A percentile compares a stretch with the other conserved stretches of the same genome.
These are phyloP conservation scores for Eonycteris spelaea DNA, from an alignment of 2,113 vertebrate genomes.

Conservation along the genomic window DNA sequence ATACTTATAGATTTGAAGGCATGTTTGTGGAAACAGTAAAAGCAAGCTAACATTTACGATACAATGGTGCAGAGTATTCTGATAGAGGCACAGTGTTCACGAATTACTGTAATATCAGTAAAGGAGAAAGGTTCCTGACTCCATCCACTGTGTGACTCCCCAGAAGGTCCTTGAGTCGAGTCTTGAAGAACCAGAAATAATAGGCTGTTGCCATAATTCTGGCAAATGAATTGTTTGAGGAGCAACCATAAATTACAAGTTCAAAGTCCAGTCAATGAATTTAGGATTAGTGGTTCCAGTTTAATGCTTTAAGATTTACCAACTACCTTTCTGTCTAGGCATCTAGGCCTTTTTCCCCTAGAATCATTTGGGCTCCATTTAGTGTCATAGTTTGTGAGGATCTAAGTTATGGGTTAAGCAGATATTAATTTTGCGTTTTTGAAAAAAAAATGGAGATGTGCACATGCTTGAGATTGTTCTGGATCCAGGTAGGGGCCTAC, in stretches of 20 bases:
- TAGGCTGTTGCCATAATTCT: neutral
- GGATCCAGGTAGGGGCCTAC: neutral
- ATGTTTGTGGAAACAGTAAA: neutral
- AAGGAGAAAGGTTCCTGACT: neutral
- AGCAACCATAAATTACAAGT: neutral
- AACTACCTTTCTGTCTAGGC: neutral
- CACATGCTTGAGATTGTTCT: neutral
- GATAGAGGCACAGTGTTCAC: neutral
- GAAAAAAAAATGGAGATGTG: neutral
- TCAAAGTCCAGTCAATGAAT: neutral
- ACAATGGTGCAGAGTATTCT: neutral
- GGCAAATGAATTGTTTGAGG: neutral
- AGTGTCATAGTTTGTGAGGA: neutral
- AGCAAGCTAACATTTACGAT: neutral
- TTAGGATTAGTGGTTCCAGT: neutral
- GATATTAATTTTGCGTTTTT: neutral
- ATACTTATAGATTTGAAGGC: neutral
- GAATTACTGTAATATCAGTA: neutral
- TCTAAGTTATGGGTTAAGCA: neutral
- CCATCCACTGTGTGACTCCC: accelerated
- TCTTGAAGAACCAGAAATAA: neutral
- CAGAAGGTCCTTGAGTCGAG: neutral
- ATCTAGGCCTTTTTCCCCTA: neutral
- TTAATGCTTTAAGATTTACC: neutral
- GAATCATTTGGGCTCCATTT: neutral